These are phyloP conservation scores for Esox masquinongy DNA, from an alignment of 2,797 vertebrate genomes.

Conservation along the genomic window DNA sequence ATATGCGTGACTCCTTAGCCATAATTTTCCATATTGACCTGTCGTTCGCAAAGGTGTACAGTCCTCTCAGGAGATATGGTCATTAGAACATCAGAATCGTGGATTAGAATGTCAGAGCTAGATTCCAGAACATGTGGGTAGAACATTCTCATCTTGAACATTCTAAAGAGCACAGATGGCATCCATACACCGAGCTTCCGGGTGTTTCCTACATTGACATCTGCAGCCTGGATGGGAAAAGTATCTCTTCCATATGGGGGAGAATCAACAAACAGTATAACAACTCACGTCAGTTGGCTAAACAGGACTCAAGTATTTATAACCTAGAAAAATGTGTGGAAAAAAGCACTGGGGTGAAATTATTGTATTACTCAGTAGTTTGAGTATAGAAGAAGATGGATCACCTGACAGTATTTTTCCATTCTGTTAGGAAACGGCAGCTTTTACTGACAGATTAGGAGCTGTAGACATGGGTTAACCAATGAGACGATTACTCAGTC, in stretches of 20 bases:
- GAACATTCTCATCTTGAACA: slow-evolving; percentile 26
- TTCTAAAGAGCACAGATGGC: slow-evolving; percentile 22
- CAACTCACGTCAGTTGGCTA: no score
- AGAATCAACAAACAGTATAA: neutral
- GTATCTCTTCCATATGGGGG: neutral
- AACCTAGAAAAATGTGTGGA: no score
- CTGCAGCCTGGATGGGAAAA: neutral
- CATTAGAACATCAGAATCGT: slow-evolving; percentile 2
- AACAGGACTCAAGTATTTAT: no score
- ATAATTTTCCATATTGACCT: slow-evolving; percentile 5
- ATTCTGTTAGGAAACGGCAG: neutral
- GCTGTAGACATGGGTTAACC: neutral
- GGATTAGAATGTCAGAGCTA: neutral
- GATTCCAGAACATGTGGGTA: slow-evolving; percentile 26
- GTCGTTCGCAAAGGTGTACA: neutral
- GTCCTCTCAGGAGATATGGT: slow-evolving; percentile 26
- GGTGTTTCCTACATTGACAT: slow-evolving; percentile 12
- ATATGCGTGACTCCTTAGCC: neutral
- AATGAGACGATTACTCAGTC: slow-evolving; percentile 16
- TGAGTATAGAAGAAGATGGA: neutral
- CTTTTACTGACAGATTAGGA: neutral
- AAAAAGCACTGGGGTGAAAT: neutral
- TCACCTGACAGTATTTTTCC: neutral
- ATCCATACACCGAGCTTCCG: slow-evolving; percentile 28
- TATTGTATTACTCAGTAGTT: neutral